Evolutionary conservation across 1,140 invertebrate genomes (phyloP), one percentile per base, ranked within the genome.

Genomic region (Bombus ignitus): DNA sequence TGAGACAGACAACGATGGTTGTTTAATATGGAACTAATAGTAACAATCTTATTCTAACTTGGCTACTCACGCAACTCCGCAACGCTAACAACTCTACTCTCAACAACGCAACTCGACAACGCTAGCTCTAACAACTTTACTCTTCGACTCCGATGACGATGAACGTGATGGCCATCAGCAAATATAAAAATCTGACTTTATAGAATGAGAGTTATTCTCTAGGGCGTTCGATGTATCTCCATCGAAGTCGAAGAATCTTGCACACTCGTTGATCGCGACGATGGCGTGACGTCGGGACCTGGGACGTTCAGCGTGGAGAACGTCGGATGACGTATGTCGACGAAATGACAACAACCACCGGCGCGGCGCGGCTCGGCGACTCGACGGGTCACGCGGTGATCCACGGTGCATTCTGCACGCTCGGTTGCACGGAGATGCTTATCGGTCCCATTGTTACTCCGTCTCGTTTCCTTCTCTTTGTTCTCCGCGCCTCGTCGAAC

Each of bases 261-360:
- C n/a, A 2, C 15, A 8, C 62, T 32, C 28, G n/a, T 65, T 32
- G 13, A 32, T 32, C 13, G 62, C 62, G 57, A 47, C 44, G 44
- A 62, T 62, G 59, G 28, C 57, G 25, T 28, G 0, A 28, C 28
- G 25, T 62, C 28, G 59, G 4, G 37, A 72, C 13, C 37, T 39
- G 25, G 25, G 32, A 4, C 22, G 35, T 8, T 57, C n/a, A 81
- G n/a, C 25, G 53, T 35, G 65, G 44, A 18, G 74, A 77, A 83
- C 82, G 82, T 22, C 12, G 75, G 82, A 44, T 79, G 82, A 84
- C 83, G 83, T 59, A 44, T 53, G 32, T 53, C 68, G 83, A 65
- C 76, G 83, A 84, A 84, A 85, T 62, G 83, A 85, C 77, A 85
- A 68, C 68, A 85, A 85, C 83, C 83, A 85, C 83, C 77, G 83